phyloP scores from a whole-genome alignment of 1,140 invertebrate genomes.

The Holcopasites calliopsidis region DNA sequence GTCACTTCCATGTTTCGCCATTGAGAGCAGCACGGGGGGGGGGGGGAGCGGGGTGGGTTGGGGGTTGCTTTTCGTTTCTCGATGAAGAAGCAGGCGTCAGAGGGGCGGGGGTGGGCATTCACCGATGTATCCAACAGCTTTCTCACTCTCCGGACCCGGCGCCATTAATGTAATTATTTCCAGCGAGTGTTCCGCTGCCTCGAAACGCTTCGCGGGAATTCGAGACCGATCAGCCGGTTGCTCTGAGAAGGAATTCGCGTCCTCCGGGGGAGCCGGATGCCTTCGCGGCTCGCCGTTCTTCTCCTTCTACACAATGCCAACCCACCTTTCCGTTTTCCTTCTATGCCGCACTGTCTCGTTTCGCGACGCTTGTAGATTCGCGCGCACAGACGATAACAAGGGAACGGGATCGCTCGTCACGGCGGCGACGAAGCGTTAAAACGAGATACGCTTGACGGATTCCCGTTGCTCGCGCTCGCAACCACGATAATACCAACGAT shows the following conservation, averaged over 20 bases:
- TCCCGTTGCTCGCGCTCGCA: conserved; percentile 38
- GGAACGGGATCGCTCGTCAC: conserved; percentile 23
- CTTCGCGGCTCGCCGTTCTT: conserved; percentile 4
- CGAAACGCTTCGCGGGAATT: conserved; percentile 49
- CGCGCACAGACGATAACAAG: not conserved
- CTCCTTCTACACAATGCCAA: not conserved
- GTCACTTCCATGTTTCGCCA: conserved; percentile 47
- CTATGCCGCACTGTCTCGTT: not conserved
- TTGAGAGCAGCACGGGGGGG: conserved; percentile 32
- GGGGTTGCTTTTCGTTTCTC: conserved; percentile 52
- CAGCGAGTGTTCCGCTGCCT: conserved; percentile 54
- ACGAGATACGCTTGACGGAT: conserved; percentile 35
- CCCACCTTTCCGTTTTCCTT: no score
- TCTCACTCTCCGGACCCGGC: conserved; percentile 48
- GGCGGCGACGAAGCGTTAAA: conserved; percentile 42
- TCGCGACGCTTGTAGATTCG: no score
- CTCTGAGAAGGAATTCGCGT: conserved; percentile 6
- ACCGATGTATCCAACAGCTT: conserved; percentile 51
- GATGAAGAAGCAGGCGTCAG: conserved; percentile 15
- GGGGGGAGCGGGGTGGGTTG: not conserved
- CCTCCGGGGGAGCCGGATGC: not conserved
- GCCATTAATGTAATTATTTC: conserved; percentile 68
- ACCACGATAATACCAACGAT: conserved; percentile 34
- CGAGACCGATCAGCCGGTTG: conserved; percentile 37
- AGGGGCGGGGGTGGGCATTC: conserved; percentile 16